Conservation (phyloP, 2,797 vertebrate species). For the Clarias fuscus region DNA sequence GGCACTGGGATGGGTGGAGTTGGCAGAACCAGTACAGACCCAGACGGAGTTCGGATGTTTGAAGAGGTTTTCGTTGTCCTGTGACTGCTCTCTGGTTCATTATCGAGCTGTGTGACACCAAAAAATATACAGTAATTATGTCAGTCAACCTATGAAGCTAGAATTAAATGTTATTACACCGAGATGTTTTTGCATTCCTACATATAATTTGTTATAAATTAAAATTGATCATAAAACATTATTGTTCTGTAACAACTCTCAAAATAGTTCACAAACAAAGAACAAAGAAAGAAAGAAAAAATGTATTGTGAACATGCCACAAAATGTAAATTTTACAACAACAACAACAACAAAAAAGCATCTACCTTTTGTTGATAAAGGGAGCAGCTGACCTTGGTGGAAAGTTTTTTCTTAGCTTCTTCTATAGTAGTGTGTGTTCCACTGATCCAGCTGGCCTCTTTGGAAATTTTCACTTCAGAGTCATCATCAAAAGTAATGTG, state of each 20-base stretch:
- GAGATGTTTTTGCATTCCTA: neutral
- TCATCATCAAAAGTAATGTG: slow-evolving; percentile 57
- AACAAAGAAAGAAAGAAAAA: too few species aligned
- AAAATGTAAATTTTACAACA: neutral
- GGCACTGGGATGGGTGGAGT: slow-evolving; percentile 35
- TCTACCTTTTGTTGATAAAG: slow-evolving; percentile 70
- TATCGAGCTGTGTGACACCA: slow-evolving; percentile 21
- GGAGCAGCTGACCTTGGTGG: slow-evolving; percentile 64
- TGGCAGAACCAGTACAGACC: slow-evolving; percentile 56
- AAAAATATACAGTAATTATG: neutral
- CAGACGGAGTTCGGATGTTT: slow-evolving; percentile 15
- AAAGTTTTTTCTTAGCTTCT: slow-evolving; percentile 49
- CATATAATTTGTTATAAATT: neutral
- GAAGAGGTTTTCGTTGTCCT: neutral
- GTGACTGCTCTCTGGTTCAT: neutral
- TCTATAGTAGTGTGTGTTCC: slow-evolving; percentile 61
- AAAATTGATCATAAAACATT: too few species aligned
- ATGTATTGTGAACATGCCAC: too few species aligned
- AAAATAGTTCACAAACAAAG: neutral
- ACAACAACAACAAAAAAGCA: neutral
- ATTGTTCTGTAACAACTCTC: neutral
- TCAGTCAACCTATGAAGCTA: neutral
- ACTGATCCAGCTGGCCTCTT: slow-evolving; percentile 58
- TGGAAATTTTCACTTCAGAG: slow-evolving; percentile 52
- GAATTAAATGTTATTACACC: neutral